Conservation (phyloP, 2,888 invertebrate species). For the Oligia strigilis region DNA sequence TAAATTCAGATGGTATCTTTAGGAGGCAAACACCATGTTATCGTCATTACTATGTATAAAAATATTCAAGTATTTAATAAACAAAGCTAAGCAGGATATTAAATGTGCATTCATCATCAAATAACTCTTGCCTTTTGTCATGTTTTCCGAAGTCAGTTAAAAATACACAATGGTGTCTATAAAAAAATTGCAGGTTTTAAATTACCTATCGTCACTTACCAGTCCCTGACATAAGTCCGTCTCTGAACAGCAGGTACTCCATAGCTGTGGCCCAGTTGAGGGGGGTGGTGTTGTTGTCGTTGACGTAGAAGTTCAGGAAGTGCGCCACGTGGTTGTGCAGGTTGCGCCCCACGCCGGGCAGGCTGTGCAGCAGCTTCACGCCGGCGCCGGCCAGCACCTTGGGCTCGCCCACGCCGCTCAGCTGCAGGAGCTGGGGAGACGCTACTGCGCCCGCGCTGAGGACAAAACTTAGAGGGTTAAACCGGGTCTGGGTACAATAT, state of each 20-base stretch:
- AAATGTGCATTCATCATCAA: not conserved
- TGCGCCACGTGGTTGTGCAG: slow-evolving; percentile 96
- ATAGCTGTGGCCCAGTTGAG: slow-evolving; percentile 98
- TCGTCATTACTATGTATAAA: not conserved
- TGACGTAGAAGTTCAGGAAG: slow-evolving; percentile 94
- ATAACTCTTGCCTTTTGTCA: not conserved
- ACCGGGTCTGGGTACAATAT: not conserved
- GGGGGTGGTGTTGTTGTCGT: slow-evolving; percentile 95
- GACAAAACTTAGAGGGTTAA: not conserved
- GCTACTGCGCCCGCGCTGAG: slow-evolving; percentile 95
- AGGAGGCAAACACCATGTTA: not conserved
- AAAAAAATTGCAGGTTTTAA: not conserved
- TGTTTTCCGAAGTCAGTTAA: not conserved
- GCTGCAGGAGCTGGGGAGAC: slow-evolving; percentile 97
- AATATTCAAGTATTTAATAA: not conserved
- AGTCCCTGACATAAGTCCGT: slow-evolving; percentile 97
- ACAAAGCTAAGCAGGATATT: not conserved
- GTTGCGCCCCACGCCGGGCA: slow-evolving; percentile 96
- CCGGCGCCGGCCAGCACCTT: slow-evolving; percentile 92
- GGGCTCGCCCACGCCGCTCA: slow-evolving; percentile 96
- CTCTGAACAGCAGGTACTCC: slow-evolving; percentile 96
- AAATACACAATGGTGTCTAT: not conserved
- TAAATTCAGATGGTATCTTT: not conserved
- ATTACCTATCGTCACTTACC: slow-evolving; percentile 82
- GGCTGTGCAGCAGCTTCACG: slow-evolving; percentile 92